These are phyloP conservation scores for Mus caroli DNA, from an alignment of 2,797 vertebrate genomes.

Conservation along the genomic window DNA sequence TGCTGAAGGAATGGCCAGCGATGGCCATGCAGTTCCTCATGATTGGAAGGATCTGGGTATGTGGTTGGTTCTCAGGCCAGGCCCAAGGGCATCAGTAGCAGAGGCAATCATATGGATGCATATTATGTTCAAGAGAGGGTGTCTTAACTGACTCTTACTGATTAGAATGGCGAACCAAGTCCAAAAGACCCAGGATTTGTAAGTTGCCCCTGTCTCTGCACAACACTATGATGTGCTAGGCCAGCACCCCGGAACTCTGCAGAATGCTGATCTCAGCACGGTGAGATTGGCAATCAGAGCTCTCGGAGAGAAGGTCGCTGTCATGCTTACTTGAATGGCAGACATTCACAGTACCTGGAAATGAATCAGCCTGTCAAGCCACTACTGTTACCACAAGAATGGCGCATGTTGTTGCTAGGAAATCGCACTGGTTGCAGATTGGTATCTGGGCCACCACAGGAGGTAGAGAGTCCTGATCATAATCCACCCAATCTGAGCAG, in stretches of 20 bases:
- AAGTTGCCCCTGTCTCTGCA: rapidly evolving
- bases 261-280: rapidly evolving
- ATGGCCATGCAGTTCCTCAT: not conserved
- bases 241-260: rapidly evolving
- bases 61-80: too few relatives aligned
- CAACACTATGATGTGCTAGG: rapidly evolving
- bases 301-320: rapidly evolving
- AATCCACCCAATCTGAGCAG: rapidly evolving
- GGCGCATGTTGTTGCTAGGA: not conserved
- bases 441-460: not conserved
- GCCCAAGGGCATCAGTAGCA: rapidly evolving
- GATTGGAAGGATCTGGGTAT: not conserved
- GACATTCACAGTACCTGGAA: not conserved
- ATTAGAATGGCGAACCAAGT: not conserved
- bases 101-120: not conserved
- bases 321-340: rapidly evolving
- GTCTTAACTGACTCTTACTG: not conserved
- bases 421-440: not conserved
- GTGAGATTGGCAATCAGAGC: rapidly evolving
- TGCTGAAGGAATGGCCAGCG: not conserved
- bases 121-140: rapidly evolving
- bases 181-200: not conserved
- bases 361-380: not conserved
- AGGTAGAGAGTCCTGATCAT: rapidly evolving
- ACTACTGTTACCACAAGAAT: not conserved